Percentiles rank a stretch among this genome's conserved stretches.
phyloP scores from a whole-genome alignment of 2,113 vertebrate species.

The Thunnus maccoyii region DNA sequence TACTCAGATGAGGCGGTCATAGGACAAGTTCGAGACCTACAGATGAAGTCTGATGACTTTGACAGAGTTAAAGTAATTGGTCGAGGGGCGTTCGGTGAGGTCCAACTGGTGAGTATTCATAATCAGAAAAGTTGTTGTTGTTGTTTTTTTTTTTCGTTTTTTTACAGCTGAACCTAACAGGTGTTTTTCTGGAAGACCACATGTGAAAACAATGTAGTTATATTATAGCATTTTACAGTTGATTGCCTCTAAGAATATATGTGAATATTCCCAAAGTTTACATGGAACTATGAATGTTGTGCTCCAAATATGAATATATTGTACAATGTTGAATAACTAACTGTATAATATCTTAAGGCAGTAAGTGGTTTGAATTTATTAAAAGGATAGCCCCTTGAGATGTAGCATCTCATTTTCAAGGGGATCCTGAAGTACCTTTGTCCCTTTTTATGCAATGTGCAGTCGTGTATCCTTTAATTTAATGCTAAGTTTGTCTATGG shows the following conservation, averaged over 20 bases:
- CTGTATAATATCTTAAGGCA: neutral
- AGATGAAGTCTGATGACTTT: constrained; percentile 99
- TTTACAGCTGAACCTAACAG: neutral
- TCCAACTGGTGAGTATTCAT: constrained; percentile 92
- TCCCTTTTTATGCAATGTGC: neutral
- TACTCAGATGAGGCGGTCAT: constrained; percentile 95
- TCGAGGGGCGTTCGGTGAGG: constrained; percentile 98
- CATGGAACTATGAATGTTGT: neutral
- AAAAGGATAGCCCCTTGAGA: no score
- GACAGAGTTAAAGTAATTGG: constrained; percentile 98
- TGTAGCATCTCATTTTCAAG: no score
- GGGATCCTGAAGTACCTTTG: neutral
- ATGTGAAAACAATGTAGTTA: neutral
- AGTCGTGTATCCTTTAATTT: neutral
- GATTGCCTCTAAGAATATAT: neutral
- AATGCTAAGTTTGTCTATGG: neutral
- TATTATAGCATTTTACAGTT: neutral
- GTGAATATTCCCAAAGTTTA: no score
- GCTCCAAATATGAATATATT: neutral
- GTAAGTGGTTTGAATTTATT: neutral
- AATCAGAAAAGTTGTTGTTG: neutral
- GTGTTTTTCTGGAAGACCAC: neutral
- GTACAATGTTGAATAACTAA: neutral
- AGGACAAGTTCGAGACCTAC: constrained; percentile 90
- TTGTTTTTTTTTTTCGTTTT: neutral